Percentiles rank a stretch among this genome's conserved stretches.
phyloP scores from a whole-genome alignment of 2,888 invertebrate species.

The Orthosia incerta region DNA sequence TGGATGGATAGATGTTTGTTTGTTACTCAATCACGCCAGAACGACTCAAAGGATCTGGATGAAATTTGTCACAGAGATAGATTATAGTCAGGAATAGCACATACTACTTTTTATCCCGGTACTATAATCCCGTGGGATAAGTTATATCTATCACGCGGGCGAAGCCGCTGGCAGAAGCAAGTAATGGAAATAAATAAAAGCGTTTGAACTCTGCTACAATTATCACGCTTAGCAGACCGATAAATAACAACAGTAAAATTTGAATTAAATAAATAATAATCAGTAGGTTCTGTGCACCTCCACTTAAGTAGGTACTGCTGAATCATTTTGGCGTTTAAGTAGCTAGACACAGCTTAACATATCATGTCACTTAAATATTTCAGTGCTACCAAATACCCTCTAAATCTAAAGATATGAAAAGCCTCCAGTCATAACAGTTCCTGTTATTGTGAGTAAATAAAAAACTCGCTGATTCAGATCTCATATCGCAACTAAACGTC shows the following conservation, averaged over 20 bases:
- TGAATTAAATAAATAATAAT: neutral
- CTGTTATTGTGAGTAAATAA: neutral
- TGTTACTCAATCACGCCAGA: no score
- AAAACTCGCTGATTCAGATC: constrained; percentile 21
- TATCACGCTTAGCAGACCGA: constrained; percentile 24
- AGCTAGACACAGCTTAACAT: no score
- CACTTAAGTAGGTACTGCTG: neutral
- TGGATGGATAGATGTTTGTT: no score
- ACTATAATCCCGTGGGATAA: no score
- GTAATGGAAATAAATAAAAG: neutral
- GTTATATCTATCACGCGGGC: no score
- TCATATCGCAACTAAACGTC: neutral
- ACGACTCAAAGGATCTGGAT: no score
- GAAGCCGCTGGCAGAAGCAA: no score
- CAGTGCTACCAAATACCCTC: neutral
- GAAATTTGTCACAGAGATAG: no score
- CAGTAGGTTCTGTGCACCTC: neutral
- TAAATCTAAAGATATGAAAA: constrained; percentile 1
- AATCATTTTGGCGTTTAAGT: neutral
- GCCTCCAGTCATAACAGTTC: neutral
- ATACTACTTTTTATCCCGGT: no score
- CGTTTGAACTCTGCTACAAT: constrained; percentile 8
- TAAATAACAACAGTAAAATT: neutral
- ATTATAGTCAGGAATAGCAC: no score
- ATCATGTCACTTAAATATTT: neutral